Conservation (phyloP, 64 coral and sea anemone species). For the Acropora tenuis region DNA sequence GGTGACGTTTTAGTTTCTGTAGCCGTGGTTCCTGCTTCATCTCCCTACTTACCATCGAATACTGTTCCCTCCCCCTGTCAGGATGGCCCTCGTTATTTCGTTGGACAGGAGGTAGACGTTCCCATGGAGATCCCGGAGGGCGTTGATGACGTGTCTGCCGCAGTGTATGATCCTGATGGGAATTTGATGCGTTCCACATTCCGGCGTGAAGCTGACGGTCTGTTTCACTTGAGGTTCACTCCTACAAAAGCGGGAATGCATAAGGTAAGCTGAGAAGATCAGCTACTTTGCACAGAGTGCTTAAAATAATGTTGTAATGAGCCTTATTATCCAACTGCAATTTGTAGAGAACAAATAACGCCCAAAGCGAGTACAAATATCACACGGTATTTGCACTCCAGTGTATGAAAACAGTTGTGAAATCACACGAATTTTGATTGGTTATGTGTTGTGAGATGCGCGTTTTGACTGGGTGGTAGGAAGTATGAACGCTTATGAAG, state of each 20-base stretch:
- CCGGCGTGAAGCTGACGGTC: conserved; percentile 65
- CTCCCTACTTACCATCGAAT: too few relatives aligned
- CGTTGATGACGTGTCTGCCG: conserved; percentile 78
- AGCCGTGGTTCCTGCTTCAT: too few relatives aligned
- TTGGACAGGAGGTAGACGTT: conserved; percentile 75
- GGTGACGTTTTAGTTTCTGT: too few relatives aligned
- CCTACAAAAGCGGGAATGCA: conserved; percentile 73
- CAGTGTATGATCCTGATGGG: conserved; percentile 72
- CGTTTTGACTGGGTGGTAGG: too few relatives aligned
- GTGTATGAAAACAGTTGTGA: too few relatives aligned
- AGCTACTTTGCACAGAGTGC: not conserved
- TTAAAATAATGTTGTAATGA: not conserved
- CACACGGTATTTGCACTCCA: too few relatives aligned
- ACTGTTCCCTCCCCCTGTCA: not conserved
- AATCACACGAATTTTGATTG: too few relatives aligned
- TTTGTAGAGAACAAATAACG: too few relatives aligned
- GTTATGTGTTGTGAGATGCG: too few relatives aligned
- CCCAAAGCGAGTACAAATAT: too few relatives aligned
- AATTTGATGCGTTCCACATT: conserved; percentile 72
- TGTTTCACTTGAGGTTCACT: conserved; percentile 74
- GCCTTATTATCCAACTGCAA: not conserved
- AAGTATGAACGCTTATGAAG: too few relatives aligned
- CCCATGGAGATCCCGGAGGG: conserved; percentile 87
- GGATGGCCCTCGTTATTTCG: conserved; percentile 53
- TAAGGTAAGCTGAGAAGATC: conserved; percentile 2